phyloP scores from a whole-genome alignment of 2,797 vertebrate genomes.

The Pseudopleuronectes americanus region DNA sequence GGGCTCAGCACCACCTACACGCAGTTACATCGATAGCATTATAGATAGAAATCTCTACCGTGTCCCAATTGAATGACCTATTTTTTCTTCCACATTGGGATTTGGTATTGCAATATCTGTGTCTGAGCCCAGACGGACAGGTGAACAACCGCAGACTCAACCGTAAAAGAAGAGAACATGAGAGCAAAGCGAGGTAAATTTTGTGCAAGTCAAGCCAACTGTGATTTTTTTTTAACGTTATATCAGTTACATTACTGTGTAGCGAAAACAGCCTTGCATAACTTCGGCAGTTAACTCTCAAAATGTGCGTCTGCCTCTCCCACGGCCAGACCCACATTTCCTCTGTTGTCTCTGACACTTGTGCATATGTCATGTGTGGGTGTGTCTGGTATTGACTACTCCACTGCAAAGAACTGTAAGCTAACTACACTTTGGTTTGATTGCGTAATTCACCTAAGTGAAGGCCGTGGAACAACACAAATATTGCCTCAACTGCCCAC shows the following conservation, averaged over 20 bases:
- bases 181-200: conserved; percentile 44
- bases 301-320: conserved; percentile 27
- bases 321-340: not conserved
- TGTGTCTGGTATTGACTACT: conserved; percentile 1
- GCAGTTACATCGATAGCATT: not conserved
- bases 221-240: conserved; percentile 21
- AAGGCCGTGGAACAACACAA: conserved; percentile 30
- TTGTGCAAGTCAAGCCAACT: conserved; percentile 55
- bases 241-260: conserved; percentile 66
- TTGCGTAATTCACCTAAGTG: conserved; percentile 35
- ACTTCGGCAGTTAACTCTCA: conserved; percentile 37
- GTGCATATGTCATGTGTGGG: not conserved
- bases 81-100: conserved; percentile 30
- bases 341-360: not conserved
- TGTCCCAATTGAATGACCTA: conserved; percentile 22
- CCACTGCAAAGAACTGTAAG: not conserved
- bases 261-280: conserved; percentile 16
- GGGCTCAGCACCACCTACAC: conserved; percentile 37
- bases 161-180: conserved; percentile 19
- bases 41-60: conserved; percentile 27
- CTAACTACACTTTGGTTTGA: conserved; percentile 23
- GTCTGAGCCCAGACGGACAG: conserved; percentile 2
- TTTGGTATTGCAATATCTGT: conserved; percentile 5
- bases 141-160: conserved; percentile 32
- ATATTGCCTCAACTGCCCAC: conserved; percentile 32